Base-by-base conservation (phyloP, 2,113 vertebrate species). In the Sarotherodon lohbergeri region DNA sequence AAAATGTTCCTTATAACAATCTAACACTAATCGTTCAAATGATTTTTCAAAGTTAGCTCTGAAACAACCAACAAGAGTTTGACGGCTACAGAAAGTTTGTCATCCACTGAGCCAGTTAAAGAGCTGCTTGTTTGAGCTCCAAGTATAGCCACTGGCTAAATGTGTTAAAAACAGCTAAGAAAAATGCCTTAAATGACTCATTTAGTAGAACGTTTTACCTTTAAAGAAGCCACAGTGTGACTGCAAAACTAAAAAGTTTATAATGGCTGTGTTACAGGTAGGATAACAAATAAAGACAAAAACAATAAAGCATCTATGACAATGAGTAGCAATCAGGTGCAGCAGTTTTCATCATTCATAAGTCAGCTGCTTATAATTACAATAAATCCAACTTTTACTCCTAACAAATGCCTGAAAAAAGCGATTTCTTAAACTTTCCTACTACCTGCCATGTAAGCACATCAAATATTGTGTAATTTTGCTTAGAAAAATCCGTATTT, bases 401-500 rank as follows among this genome's bases (percentile, higher is more conserved):
- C 3, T 27, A 73, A 43, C 22, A 73, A 17, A 73, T 10, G 22
- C 68, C 22, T 81, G 6, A 41, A 2, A 63, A 56, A 34, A 43
- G 9, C 1, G 1, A 27, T 43, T 73, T 73, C 41, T 73, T 48
- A 46, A 73, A 24, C 22, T 73, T 46, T 73, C 68, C 41, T 16
- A 29, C 9, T 76, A 1, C 22, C 68, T 46, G 22, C 2, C 68
- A 46, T 11, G 27, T 48, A 76, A 43, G 1, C 24, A 29, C 68
- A 76, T 17, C 14, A 48, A 19, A 29, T 17, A 11, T 17, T 27
- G 14, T 7, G 14, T 71, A 43, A 0, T 71, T 24, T 43, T 71
- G 12, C 66, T 71, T 24, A 24, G 36, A 43, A 71, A 24, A 43
- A 24, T 43, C 0, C 0, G 0, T 39, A 66, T 66, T 66, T 66